Conservation (phyloP, 2,797 vertebrate species). For the Pangasius larnaudii region DNA sequence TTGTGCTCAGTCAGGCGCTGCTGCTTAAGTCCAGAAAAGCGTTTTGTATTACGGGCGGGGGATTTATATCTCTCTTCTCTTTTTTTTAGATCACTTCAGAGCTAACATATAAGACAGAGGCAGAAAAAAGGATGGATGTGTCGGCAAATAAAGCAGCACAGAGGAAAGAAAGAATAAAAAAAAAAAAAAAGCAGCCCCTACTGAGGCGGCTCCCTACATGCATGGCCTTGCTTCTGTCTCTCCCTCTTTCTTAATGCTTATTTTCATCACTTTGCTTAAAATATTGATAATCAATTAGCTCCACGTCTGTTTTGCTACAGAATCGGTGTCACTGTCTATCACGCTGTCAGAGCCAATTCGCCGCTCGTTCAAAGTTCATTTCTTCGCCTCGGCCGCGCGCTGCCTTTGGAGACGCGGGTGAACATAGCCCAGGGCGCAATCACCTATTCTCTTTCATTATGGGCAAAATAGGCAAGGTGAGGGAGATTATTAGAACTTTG, state of each 20-base stretch:
- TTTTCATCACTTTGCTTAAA: slow-evolving; percentile 99
- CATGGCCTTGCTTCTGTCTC: slow-evolving; percentile 55
- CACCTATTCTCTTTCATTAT: slow-evolving; percentile 99
- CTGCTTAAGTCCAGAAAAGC: slow-evolving; percentile 40
- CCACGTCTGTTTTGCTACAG: slow-evolving; percentile 98
- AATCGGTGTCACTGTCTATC: slow-evolving; percentile 97
- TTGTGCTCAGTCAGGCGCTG: slow-evolving; percentile 52
- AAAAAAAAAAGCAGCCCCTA: slow-evolving; percentile 3
- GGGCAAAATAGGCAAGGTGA: slow-evolving; percentile 98
- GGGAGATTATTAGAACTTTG: slow-evolving; percentile 99
- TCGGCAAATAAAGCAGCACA: neutral
- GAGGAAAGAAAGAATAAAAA: slow-evolving; percentile 4
- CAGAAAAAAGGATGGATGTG: slow-evolving; percentile 22
- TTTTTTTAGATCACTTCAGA: slow-evolving; percentile 21
- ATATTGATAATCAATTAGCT: slow-evolving; percentile 99
- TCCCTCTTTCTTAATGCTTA: slow-evolving; percentile 91
- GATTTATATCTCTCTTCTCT: slow-evolving; percentile 6
- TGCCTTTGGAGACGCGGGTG: slow-evolving; percentile 84
- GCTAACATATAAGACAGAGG: slow-evolving; percentile 20
- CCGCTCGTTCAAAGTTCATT: slow-evolving; percentile 95
- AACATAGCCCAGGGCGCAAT: slow-evolving; percentile 98
- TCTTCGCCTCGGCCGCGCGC: slow-evolving; percentile 67
- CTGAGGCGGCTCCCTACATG: slow-evolving; percentile 33
- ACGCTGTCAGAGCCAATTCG: slow-evolving; percentile 97
- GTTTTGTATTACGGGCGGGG: slow-evolving; percentile 20